Percentiles rank a stretch among this genome's conserved stretches.
Evolutionary conservation across 1,140 invertebrate species (phyloP).

Genomic region (Trissolcus basalis): DNA sequence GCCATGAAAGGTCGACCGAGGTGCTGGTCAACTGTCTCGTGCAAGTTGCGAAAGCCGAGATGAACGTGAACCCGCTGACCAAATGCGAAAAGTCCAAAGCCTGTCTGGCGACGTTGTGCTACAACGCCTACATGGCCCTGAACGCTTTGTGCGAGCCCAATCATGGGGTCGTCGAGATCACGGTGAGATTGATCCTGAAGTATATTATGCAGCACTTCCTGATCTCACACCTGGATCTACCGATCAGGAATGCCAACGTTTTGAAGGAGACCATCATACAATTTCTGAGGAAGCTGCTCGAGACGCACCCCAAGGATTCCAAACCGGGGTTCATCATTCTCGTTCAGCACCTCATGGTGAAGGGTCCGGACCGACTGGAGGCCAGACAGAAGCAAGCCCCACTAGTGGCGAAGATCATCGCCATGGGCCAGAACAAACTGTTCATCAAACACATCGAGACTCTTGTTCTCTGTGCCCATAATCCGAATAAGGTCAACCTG

Average conservation of each 20-base stretch:
- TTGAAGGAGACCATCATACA: slow-evolving; percentile 75
- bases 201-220: slow-evolving; percentile 75
- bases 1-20: slow-evolving; percentile 74
- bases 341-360: slow-evolving; percentile 78
- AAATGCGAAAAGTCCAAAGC: slow-evolving; percentile 45
- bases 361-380: slow-evolving; percentile 79
- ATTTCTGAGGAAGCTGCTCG: slow-evolving; percentile 76
- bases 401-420: slow-evolving; percentile 75
- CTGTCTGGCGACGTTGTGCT: slow-evolving; percentile 67
- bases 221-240: slow-evolving; percentile 68
- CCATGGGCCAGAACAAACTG: slow-evolving; percentile 67
- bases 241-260: slow-evolving; percentile 68
- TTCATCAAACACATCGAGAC: slow-evolving; percentile 73
- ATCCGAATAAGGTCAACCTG: slow-evolving; percentile 74
- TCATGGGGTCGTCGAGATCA: slow-evolving; percentile 75
- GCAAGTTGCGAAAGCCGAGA: slow-evolving; percentile 75
- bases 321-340: slow-evolving; percentile 73
- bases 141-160: slow-evolving; percentile 72
- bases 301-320: slow-evolving; percentile 67
- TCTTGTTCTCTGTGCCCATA: slow-evolving; percentile 76
- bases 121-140: slow-evolving; percentile 75
- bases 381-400: slow-evolving; percentile 77
- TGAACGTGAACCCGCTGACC: slow-evolving; percentile 62
- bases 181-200: slow-evolving; percentile 74
- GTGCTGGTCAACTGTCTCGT: slow-evolving; percentile 75